Evolutionary conservation across 1,140 invertebrate genomes (phyloP).

Genomic region (Orussus abietinus): DNA sequence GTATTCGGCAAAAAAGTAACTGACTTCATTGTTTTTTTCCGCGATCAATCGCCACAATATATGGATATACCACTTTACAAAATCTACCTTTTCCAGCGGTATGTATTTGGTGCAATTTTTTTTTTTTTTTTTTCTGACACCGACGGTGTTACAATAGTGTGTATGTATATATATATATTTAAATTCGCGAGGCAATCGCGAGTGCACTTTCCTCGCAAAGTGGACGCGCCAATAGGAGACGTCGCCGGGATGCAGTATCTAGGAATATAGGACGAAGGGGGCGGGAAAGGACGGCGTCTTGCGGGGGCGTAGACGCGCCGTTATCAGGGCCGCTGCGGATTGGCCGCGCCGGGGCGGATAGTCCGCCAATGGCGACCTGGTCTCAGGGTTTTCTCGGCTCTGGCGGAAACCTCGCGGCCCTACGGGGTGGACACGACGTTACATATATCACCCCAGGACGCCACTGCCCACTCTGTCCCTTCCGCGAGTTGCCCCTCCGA

Average conservation of each 20-base stretch:
- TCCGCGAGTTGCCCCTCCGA: constrained; percentile 17
- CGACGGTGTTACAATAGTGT: constrained; percentile 21
- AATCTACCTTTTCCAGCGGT: no score
- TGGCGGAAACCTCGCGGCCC: constrained; percentile 24
- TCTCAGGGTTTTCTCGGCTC: constrained; percentile 44
- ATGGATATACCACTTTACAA: no score
- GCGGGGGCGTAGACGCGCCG: constrained; percentile 48
- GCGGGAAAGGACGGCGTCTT: constrained; percentile 33
- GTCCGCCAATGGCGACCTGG: constrained; percentile 45
- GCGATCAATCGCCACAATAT: no score
- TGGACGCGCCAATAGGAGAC: no score
- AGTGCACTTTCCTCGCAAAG: background rate
- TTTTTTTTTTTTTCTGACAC: background rate
- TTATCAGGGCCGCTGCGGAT: constrained; percentile 48
- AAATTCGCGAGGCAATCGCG: background rate
- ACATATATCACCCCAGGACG: constrained; percentile 21
- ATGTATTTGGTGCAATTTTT: no score
- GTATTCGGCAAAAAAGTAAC: no score
- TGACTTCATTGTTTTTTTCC: no score
- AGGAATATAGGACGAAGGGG: background rate
- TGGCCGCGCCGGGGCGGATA: constrained; percentile 40
- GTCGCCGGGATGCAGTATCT: no score
- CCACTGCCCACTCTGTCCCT: constrained; percentile 17
- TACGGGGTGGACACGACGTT: constrained; percentile 21
- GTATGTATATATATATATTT: background rate